Conservation (phyloP, 1,140 invertebrate genomes). For the Hylaeus volcanicus region DNA sequence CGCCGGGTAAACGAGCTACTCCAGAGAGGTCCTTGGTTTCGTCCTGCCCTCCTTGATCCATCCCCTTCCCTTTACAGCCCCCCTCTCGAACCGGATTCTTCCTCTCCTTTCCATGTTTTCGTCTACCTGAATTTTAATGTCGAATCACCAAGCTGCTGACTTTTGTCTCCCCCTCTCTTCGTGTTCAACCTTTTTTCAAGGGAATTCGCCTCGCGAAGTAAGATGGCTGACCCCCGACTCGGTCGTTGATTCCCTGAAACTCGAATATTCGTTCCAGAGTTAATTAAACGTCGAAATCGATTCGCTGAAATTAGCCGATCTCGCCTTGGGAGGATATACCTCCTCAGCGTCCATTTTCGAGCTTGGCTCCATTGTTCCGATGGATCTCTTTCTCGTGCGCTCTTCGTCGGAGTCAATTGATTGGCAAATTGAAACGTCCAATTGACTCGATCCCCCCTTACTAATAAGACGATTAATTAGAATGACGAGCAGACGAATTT, state of each 20-base stretch:
- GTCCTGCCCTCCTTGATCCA: slow-evolving; percentile 28
- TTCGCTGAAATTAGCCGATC: neutral
- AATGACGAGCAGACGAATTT: neutral
- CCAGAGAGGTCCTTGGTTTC: slow-evolving; percentile 27
- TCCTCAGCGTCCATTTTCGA: neutral
- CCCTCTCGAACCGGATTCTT: slow-evolving; percentile 37
- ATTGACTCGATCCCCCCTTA: neutral
- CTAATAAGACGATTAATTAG: slow-evolving; percentile 4
- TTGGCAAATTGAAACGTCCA: neutral
- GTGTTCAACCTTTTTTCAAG: neutral
- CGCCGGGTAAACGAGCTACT: slow-evolving; percentile 37
- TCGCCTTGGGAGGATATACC: too few relatives aligned
- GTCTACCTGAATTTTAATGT: slow-evolving; percentile 53
- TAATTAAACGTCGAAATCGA: too few relatives aligned
- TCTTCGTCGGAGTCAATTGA: neutral
- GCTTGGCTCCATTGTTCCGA: neutral
- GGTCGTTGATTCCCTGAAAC: neutral
- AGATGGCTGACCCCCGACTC: neutral
- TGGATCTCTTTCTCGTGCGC: neutral
- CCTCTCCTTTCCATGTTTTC: slow-evolving; percentile 50
- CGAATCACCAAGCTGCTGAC: slow-evolving; percentile 47
- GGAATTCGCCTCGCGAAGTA: neutral
- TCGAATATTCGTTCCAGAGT: too few relatives aligned
- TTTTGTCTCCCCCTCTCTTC: neutral
- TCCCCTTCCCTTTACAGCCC: neutral